These are phyloP conservation scores for Clarias laeviceps DNA, from an alignment of 2,797 vertebrate species.

Conservation along the genomic window DNA sequence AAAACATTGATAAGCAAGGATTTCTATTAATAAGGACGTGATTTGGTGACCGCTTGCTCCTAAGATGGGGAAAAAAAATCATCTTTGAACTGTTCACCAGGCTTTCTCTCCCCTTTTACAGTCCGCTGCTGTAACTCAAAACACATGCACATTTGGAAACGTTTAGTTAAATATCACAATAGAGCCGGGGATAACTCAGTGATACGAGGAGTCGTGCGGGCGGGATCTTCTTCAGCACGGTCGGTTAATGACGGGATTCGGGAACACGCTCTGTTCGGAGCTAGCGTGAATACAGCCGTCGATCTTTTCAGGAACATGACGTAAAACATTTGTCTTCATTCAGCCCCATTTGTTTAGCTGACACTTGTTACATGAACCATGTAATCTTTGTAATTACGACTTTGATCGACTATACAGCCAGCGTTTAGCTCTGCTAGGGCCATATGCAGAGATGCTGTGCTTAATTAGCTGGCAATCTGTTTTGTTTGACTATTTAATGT, in stretches of 20 bases:
- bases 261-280: constrained; percentile 2
- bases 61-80: constrained; percentile 40
- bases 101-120: constrained; percentile 17
- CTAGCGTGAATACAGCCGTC: background rate
- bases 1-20: constrained; percentile 15
- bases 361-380: constrained; percentile 38
- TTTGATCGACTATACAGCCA: constrained; percentile 48
- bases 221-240: constrained; percentile 37
- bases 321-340: constrained; percentile 23
- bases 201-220: constrained; percentile 28
- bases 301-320: constrained; percentile 3
- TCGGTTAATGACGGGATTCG: constrained; percentile 55
- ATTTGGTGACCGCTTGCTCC: constrained; percentile 44
- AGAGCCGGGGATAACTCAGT: constrained; percentile 53
- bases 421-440: constrained; percentile 52
- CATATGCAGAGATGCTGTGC: constrained; percentile 60
- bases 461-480: constrained; percentile 72
- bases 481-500: constrained; percentile 74
- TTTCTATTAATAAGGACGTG: constrained; percentile 58
- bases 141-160: constrained; percentile 72
- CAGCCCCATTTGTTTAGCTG: constrained; percentile 32
- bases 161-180: constrained; percentile 76
- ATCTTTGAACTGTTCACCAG: constrained; percentile 63
- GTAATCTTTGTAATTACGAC: constrained; percentile 41
- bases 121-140: constrained; percentile 67